Evolutionary conservation across 2,113 vertebrate genomes (phyloP), one percentile per base, ranked within the genome.

Genomic region (Pterocles orientalis): DNA sequence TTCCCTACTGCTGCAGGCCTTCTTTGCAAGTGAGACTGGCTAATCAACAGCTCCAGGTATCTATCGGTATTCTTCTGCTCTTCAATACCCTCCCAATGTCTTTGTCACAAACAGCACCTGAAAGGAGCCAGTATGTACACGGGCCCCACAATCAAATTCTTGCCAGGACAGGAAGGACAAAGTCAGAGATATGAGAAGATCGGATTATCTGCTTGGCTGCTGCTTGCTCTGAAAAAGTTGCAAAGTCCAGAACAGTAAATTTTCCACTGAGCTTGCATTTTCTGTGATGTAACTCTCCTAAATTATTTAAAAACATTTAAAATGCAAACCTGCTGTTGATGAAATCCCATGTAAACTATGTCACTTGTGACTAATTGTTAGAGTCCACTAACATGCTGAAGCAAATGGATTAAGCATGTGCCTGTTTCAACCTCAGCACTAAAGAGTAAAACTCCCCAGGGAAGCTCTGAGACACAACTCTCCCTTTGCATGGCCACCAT

Each of bases 131-230:
- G 75, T 3, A 10, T 29, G 45, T 14, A 34, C 24, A 54, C 5
- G 43, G 26, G 39, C 50, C 79, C 28, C 78, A 64, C 0, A 0
- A 75, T 20, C 48, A 70, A 91, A 86, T 43, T 62, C 66, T 34
- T 28, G 29, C 12, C 48, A 90, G 80, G 86, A 51, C 58, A 78
- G 83, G 84, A 88, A 95, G 80, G 86, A 88, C 91, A 88, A 90
- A 95, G 82, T 92, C 83, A 92, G 50, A 81, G 43, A 79, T 26
- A 80, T 1, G 29, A 97, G 83, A 90, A 93, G 47, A 90, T 45
- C 79, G 53, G 94, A 93, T 97, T 96, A 96, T 94, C 86, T 95
- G 95, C 93, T 94, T 92, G 76, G 58, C 77, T 97, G 96, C 94
- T 62, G 45, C 78, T 88, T 81, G 65, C 43, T 64, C 72, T 77